Base-by-base conservation (phyloP, 2,113 vertebrate genomes). In the Anas platyrhynchos region DNA sequence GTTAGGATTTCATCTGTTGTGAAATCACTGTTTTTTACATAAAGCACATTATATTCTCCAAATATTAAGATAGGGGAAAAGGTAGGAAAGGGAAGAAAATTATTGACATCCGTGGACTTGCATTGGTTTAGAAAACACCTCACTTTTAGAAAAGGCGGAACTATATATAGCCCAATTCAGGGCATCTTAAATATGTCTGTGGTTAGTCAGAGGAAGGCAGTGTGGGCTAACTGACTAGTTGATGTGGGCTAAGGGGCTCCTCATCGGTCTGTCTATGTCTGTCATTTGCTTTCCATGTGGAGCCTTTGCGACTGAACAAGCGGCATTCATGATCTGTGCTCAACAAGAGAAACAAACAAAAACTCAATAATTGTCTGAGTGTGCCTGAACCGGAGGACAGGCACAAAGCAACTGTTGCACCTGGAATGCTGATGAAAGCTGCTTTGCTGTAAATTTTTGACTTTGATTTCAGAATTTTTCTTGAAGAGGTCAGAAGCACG, bases 221-320 rank as follows among this genome's bases (percentile, higher is more conserved):
- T 38, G 13, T 8, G 50, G 26, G 52, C 17, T 36, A 0, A 5
- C n/a, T 58, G 52, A 2, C 32, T 55, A 6, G 2, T 2, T 36
- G 58, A 4, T 55, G 36, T 10, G n/a, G n/a, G 29, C 14, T 84
- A 11, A 10, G 6, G 20, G 18, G 26, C 34, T 13, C 22, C n/a
- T 62, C 11, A 2, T 25, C 50, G 9, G 1, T 7, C 43, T 75
- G 56, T 23, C 46, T 16, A 0, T 48, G 2, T 31, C 18, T 1
- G 12, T 18, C 29, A 1, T 1, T 34, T 52, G 7, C 17, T 48
- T 84, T 78, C 27, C 29, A 26, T 8, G 32, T 13, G 4, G 1
- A 73, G 16, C 13, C 18, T 88, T 41, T 52, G 38, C 48, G 59
- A 6, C 20, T 54, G 23, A 12, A 31, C 10, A 32, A 62, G 11